Evolutionary conservation across 2,113 vertebrate species (phyloP), one percentile per base, ranked within the genome.

Genomic region (Heterotilapia buettikoferi): DNA sequence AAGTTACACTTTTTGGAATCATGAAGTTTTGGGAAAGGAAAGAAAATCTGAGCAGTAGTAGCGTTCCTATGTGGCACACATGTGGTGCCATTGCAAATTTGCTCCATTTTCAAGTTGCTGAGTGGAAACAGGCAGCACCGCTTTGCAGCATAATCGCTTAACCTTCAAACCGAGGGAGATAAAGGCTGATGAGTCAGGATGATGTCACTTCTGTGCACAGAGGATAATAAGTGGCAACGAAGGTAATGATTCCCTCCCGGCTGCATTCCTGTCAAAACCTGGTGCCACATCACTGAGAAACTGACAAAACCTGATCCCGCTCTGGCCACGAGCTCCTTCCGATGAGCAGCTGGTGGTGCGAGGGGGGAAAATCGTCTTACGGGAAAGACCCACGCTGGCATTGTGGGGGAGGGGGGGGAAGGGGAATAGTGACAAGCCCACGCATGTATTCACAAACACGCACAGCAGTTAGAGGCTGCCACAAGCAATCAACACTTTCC

Each of bases 171-270:
- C 36, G 78, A 16, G 57, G 76, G 66, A 86, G 89, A 91, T 94
- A 91, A 89, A 82, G 53, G 78, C 82, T 31, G 90, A 92, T 95
- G 94, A 95, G 82, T 96, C 93, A 93, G 84, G 78, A 82, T 91
- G 91, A 92, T 84, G 91, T 96, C 94, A 95, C 90, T 59, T 63
- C 90, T 92, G 88, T 54, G 84, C 6, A 80, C 82, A 40, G 83
- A 88, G 85, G 90, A 87, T 73, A 86, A 85, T 6, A 29, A 89
- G 87, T 52, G 90, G 86, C 87, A 63, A 76, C 33, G 85, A 59
- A 29, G 84, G 71, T 36, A 83, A 89, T 94, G 93, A 94, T 90
- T 96, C 91, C 92, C 84, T 19, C 81, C 83, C 5, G 45, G 83
- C 85, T 21, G 86, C 88, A 86, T 90, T 94, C 90, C 94, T 91